A percentile compares a stretch with the other conserved stretches of the same genome.
Evolutionary conservation across 2,888 invertebrate species (phyloP).

Genomic region (Panzeria rudis): DNA sequence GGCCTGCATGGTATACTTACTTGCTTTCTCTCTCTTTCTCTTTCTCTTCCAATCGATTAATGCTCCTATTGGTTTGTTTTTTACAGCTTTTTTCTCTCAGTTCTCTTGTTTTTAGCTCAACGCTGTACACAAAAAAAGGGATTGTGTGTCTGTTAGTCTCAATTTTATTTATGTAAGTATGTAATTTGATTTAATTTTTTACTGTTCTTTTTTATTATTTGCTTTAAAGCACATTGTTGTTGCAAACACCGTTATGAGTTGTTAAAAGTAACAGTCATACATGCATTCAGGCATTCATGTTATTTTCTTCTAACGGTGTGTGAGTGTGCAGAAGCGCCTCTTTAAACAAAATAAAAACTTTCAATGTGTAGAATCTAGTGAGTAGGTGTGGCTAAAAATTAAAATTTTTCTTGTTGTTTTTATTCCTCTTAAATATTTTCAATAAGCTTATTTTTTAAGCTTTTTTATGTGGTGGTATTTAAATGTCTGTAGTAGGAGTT

Average conservation of each 20-base stretch:
- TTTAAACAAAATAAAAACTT: conserved; percentile 46
- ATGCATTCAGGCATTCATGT: background rate
- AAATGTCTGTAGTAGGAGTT: background rate
- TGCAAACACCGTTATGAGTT: conserved; percentile 68
- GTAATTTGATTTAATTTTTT: conserved; percentile 38
- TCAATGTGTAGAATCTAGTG: conserved; percentile 51
- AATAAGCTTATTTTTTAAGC: conserved; percentile 48
- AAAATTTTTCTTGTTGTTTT: conserved; percentile 78
- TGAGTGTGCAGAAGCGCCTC: conserved; percentile 40
- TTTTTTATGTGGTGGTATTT: conserved; percentile 41
- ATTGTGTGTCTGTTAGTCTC: background rate
- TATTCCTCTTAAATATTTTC: conserved; percentile 33
- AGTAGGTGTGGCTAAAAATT: conserved; percentile 83
- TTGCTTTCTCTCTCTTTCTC: background rate
- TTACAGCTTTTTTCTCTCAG: background rate
- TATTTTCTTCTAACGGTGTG: background rate
- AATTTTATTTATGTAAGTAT: too few relatives aligned
- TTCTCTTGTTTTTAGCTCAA: conserved; percentile 1
- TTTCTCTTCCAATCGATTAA: background rate
- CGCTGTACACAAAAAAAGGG: background rate
- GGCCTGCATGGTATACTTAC: background rate
- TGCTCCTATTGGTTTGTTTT: conserved; percentile 56
- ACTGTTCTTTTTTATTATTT: conserved; percentile 33
- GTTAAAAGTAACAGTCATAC: conserved; percentile 42
- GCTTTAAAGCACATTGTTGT: conserved; percentile 61